These are phyloP conservation scores for Leucoptera coffeella DNA, from an alignment of 2,888 invertebrate species.

Conservation along the genomic window DNA sequence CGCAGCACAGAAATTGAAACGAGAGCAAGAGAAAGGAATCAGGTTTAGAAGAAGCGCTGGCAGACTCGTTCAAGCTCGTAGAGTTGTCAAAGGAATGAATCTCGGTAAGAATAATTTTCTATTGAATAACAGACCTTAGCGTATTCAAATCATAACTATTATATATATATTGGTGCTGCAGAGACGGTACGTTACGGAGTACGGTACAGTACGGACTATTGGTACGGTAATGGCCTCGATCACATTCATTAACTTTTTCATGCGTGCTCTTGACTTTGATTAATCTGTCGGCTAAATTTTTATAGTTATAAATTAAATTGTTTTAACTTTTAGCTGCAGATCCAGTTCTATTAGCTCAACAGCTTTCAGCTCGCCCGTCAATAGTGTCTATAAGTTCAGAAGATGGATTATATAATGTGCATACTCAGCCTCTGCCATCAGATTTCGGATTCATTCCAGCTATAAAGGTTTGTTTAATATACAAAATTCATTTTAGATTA, in stretches of 20 bases:
- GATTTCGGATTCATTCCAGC: conserved; percentile 42
- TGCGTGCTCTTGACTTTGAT: too few species aligned
- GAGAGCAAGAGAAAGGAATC: conserved; percentile 40
- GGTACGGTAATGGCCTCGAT: too few species aligned
- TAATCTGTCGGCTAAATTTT: too few species aligned
- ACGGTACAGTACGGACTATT: too few species aligned
- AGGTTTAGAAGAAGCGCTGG: conserved; percentile 38
- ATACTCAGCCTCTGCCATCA: conserved; percentile 34
- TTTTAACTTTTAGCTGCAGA: conserved; percentile 35
- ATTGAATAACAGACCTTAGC: neutral
- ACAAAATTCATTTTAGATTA: too few species aligned
- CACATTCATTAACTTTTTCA: too few species aligned
- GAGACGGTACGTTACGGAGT: too few species aligned
- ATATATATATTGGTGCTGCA: too few species aligned
- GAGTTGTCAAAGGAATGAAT: conserved; percentile 41
- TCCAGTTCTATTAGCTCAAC: conserved; percentile 38
- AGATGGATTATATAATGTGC: conserved; percentile 30
- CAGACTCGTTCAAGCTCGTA: conserved; percentile 33
- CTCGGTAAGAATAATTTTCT: conserved; percentile 18
- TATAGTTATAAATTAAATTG: too few species aligned
- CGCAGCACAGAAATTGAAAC: conserved; percentile 30
- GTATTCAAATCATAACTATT: neutral
- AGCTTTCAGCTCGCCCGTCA: conserved; percentile 41
- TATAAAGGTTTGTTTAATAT: conserved; percentile 25
- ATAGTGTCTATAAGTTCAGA: conserved; percentile 44